Evolutionary conservation across 1,140 invertebrate genomes (phyloP).

Genomic region (Trichogramma pretiosum): DNA sequence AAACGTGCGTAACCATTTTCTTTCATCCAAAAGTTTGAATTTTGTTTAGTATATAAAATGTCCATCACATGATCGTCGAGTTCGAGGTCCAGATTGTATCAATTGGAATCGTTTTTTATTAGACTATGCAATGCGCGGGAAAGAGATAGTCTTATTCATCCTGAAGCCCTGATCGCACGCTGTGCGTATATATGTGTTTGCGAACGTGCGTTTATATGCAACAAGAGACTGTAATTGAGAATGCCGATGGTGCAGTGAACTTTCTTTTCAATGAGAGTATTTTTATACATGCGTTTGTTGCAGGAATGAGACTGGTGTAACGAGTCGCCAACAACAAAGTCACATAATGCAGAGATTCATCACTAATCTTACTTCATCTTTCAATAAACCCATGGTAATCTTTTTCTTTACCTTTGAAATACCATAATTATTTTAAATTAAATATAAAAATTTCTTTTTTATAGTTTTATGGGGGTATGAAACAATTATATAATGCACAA

Average conservation of each 20-base stretch:
- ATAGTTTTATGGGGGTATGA: constrained; percentile 23
- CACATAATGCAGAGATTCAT: constrained; percentile 23
- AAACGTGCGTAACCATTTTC: too few relatives aligned
- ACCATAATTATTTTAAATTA: constrained; percentile 3
- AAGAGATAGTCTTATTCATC: too few relatives aligned
- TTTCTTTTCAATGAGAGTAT: too few relatives aligned
- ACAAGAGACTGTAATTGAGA: constrained; percentile 13
- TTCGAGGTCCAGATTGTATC: too few relatives aligned
- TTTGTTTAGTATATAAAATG: too few relatives aligned
- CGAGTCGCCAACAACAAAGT: neutral
- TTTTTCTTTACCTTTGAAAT: constrained; percentile 8
- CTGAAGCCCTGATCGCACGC: too few relatives aligned
- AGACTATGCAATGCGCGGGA: too few relatives aligned
- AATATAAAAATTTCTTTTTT: constrained; percentile 9
- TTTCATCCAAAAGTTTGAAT: too few relatives aligned
- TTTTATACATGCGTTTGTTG: constrained; percentile 3
- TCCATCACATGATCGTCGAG: too few relatives aligned
- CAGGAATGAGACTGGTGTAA: constrained; percentile 4
- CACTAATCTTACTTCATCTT: constrained; percentile 11
- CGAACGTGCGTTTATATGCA: too few relatives aligned
- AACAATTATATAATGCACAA: constrained; percentile 8
- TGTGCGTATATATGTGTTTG: too few relatives aligned
- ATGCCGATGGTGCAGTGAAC: neutral
- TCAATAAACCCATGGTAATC: constrained; percentile 24
- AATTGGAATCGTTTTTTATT: too few relatives aligned